Conservation (phyloP, 2,113 vertebrate species). For the Gila orcuttii region DNA sequence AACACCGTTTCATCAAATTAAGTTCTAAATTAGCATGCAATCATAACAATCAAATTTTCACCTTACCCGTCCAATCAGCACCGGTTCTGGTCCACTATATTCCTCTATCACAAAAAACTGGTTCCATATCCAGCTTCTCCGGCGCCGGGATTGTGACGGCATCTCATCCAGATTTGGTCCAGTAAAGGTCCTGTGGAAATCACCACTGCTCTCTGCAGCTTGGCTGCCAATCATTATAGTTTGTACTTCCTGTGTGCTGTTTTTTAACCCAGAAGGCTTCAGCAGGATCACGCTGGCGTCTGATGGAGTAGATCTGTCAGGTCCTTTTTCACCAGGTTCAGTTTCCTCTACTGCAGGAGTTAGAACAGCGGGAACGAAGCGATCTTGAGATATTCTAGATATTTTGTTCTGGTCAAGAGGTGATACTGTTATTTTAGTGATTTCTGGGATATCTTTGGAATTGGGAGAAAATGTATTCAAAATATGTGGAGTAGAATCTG, state of each 20-base stretch:
- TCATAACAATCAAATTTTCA: not conserved
- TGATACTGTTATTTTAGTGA: not conserved
- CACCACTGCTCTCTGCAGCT: conserved; percentile 28
- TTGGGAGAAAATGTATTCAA: not conserved
- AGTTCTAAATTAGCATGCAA: not conserved
- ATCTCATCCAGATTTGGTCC: conserved; percentile 38
- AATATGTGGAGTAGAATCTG: not conserved
- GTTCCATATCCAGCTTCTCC: conserved; percentile 94
- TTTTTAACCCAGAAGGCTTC: not conserved
- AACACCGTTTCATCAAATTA: not conserved
- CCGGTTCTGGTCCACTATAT: conserved; percentile 88
- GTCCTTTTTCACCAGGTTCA: not conserved
- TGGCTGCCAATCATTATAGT: conserved; percentile 29
- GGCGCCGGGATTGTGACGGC: conserved; percentile 68
- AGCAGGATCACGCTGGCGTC: not conserved
- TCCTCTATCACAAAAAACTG: conserved; percentile 95
- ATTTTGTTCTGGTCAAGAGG: not conserved
- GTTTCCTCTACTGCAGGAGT: not conserved
- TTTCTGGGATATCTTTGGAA: not conserved
- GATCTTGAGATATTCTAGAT: not conserved
- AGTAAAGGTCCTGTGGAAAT: conserved; percentile 43
- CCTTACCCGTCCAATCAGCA: conserved; percentile 91
- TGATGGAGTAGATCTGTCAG: not conserved
- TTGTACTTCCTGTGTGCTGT: not conserved
- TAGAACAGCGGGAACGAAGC: not conserved